Evolutionary conservation across 2,113 vertebrate species (phyloP).

Genomic region (Notothenia coriiceps): DNA sequence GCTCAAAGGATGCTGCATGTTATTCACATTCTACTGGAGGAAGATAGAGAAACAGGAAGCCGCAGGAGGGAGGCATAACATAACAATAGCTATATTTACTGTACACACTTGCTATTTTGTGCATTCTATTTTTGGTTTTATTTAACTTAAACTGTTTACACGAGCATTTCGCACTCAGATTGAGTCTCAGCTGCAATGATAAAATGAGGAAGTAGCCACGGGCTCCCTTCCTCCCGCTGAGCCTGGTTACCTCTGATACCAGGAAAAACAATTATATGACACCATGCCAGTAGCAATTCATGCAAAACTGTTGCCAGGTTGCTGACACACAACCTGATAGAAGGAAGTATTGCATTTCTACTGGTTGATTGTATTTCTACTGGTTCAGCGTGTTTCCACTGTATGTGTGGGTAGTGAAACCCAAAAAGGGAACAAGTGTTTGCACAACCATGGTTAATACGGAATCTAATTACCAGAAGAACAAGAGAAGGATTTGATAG

Average conservation of each 20-base stretch:
- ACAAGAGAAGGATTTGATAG: not conserved
- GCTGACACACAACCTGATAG: constrained; percentile 11
- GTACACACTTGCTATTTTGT: not conserved
- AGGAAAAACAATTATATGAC: not conserved
- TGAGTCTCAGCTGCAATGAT: constrained; percentile 4
- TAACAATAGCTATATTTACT: not conserved
- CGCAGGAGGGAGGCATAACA: constrained; percentile 11
- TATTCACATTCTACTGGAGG: constrained; percentile 26
- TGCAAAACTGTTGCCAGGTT: not conserved
- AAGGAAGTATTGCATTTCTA: not conserved
- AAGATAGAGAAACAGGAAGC: constrained; percentile 17
- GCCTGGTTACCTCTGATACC: constrained; percentile 1
- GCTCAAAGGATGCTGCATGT: constrained; percentile 16
- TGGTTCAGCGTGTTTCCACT: not conserved
- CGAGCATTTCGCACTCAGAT: not conserved
- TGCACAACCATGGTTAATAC: not conserved
- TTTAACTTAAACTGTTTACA: constrained; percentile 2
- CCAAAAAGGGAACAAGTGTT: not conserved
- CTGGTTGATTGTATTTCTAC: not conserved
- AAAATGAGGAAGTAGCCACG: not conserved
- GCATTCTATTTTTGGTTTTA: not conserved
- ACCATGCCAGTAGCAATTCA: not conserved
- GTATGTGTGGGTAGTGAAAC: no score
- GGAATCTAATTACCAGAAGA: not conserved
- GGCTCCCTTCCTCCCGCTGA: not conserved